These are phyloP conservation scores for Scaptomyza graminum DNA, from an alignment of 1,140 invertebrate species.

Conservation along the genomic window DNA sequence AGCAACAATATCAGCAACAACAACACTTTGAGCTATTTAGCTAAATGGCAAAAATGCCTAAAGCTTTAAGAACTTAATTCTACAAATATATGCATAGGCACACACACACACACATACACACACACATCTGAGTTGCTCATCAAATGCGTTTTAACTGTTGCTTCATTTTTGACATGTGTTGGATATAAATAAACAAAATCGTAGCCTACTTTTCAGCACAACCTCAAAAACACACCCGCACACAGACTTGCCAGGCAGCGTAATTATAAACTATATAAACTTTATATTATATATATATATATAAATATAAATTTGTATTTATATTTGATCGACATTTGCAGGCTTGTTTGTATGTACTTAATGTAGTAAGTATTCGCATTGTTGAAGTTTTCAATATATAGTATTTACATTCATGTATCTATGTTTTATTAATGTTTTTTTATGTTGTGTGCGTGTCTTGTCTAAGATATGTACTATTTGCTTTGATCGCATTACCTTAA, in stretches of 20 bases:
- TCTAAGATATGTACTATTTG: conserved; percentile 9
- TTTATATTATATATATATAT: conserved; percentile 28
- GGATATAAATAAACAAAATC: conserved; percentile 47
- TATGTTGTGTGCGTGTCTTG: conserved; percentile 19
- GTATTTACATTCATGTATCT: background rate
- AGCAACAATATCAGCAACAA: background rate
- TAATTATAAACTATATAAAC: conserved; percentile 38
- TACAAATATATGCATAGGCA: conserved; percentile 5
- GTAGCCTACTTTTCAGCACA: conserved; percentile 11
- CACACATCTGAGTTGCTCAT: conserved; percentile 13
- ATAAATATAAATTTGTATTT: conserved; percentile 35
- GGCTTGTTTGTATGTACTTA: conserved; percentile 76
- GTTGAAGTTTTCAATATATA: conserved; percentile 43
- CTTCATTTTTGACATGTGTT: conserved; percentile 48
- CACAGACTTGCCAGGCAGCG: conserved; percentile 35
- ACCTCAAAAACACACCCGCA: conserved; percentile 25
- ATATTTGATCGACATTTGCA: conserved; percentile 72
- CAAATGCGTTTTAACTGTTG: conserved; percentile 31
- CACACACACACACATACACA: conserved; percentile 9
- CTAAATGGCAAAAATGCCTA: conserved; percentile 17
- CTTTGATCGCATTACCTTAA: conserved; percentile 35
- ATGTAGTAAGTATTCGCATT: conserved; percentile 81
- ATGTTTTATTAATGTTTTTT: background rate
- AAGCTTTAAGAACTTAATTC: conserved; percentile 40
- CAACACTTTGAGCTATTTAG: conserved; percentile 20